These are phyloP conservation scores for Leptestheria dahalacensis DNA, from an alignment of 1,140 invertebrate species.

Conservation along the genomic window DNA sequence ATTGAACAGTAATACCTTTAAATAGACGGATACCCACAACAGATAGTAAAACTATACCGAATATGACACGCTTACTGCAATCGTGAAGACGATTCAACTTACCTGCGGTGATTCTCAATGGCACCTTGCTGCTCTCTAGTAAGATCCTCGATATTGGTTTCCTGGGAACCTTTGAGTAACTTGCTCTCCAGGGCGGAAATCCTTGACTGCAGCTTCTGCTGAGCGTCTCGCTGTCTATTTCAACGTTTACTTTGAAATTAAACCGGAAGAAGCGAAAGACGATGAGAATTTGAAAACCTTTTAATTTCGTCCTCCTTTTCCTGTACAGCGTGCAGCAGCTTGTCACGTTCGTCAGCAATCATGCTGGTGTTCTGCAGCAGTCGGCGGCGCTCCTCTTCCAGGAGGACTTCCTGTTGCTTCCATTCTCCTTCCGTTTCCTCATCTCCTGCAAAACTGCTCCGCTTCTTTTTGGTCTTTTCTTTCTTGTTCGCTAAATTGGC, in stretches of 20 bases:
- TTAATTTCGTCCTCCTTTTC: neutral
- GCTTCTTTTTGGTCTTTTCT: slow-evolving; percentile 12
- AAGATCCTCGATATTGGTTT: slow-evolving; percentile 75
- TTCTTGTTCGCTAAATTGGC: slow-evolving; percentile 26
- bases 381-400: slow-evolving; percentile 36
- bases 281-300: neutral
- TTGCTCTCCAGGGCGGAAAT: slow-evolving; percentile 66
- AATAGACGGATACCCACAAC: too few species aligned
- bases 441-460: slow-evolving; percentile 19
- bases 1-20: too few species aligned
- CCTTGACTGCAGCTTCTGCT: slow-evolving; percentile 35
- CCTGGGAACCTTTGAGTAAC: slow-evolving; percentile 50
- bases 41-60: too few species aligned
- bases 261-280: neutral
- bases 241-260: neutral
- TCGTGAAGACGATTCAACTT: slow-evolving; percentile 47
- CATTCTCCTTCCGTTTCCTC: slow-evolving; percentile 29
- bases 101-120: slow-evolving; percentile 56
- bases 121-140: slow-evolving; percentile 75
- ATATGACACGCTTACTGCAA: too few species aligned
- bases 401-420: slow-evolving; percentile 18
- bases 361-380: slow-evolving; percentile 34
- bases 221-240: slow-evolving; percentile 35
- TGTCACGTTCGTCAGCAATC: slow-evolving; percentile 9
- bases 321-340: neutral